Percentiles rank a stretch among this genome's conserved stretches.
Conservation (phyloP, 1,140 invertebrate genomes). For the Drosophila parvula region DNA sequence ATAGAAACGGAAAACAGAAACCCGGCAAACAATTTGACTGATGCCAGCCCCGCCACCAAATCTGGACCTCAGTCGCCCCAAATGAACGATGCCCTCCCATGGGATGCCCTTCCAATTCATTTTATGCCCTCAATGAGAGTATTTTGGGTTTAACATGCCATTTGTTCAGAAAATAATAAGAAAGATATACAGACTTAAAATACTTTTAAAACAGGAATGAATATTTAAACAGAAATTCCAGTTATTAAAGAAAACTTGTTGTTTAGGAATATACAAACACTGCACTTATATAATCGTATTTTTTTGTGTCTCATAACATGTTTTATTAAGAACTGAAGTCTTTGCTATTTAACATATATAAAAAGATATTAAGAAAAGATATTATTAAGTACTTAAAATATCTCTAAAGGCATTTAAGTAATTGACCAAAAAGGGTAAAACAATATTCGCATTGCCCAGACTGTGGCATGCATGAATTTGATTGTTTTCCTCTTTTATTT, state of each 20-base stretch:
- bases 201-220: too few relatives aligned
- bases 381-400: too few relatives aligned
- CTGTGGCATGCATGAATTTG: constrained; percentile 13
- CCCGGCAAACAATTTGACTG: constrained; percentile 74
- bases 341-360: too few relatives aligned
- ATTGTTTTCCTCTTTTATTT: constrained; percentile 39
- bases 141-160: not conserved
- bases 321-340: too few relatives aligned
- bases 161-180: too few relatives aligned
- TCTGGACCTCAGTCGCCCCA: constrained; percentile 41
- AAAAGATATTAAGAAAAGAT: too few relatives aligned
- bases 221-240: not conserved
- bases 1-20: constrained; percentile 65
- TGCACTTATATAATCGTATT: too few relatives aligned
- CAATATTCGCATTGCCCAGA: constrained; percentile 6
- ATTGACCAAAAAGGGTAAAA: constrained; percentile 2
- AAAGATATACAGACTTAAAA: not conserved
- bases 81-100: constrained; percentile 63
- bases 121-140: not conserved
- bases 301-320: too few relatives aligned
- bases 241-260: not conserved
- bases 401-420: not conserved
- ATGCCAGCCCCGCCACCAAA: constrained; percentile 59
- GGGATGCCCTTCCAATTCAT: constrained; percentile 40
- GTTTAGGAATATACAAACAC: too few relatives aligned